phyloP scores from a whole-genome alignment of 2,797 vertebrate genomes.

The Sebastolobus alascanus region DNA sequence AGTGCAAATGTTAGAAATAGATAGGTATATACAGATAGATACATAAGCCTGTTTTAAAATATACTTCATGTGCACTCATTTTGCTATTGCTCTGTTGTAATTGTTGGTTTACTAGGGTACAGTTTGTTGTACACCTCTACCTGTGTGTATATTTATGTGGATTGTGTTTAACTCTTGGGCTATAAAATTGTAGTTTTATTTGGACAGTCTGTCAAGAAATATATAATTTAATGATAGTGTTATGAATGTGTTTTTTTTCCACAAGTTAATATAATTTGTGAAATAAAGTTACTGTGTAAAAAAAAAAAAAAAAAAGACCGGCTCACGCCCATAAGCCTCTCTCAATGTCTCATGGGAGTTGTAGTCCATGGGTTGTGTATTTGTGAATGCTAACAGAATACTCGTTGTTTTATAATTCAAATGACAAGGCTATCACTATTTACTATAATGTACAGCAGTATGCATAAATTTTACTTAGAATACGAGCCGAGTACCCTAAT shows the following conservation, averaged over 20 bases:
- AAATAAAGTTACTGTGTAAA: conserved; percentile 21
- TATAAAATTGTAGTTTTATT: neutral
- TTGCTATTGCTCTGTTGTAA: neutral
- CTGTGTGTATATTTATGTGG: neutral
- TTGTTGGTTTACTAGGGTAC: neutral
- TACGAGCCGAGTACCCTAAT: accelerated
- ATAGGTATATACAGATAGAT: neutral
- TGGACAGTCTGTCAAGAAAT: neutral
- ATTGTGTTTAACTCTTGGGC: neutral
- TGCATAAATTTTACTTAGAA: accelerated
- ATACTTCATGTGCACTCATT: neutral
- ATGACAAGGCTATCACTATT: neutral
- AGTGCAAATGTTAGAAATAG: no score
- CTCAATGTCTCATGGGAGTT: conserved; percentile 61
- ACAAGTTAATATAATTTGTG: no score
- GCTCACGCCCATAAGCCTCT: neutral
- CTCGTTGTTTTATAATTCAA: neutral
- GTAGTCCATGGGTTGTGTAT: conserved; percentile 62
- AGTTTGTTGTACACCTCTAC: neutral
- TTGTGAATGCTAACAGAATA: neutral
- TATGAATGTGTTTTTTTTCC: neutral
- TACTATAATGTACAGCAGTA: neutral
- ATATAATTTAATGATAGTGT: neutral
- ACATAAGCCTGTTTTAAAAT: neutral
- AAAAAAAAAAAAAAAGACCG: neutral